phyloP scores from a whole-genome alignment of 1,140 invertebrate species.

The Metopolophium dirhodum region DNA sequence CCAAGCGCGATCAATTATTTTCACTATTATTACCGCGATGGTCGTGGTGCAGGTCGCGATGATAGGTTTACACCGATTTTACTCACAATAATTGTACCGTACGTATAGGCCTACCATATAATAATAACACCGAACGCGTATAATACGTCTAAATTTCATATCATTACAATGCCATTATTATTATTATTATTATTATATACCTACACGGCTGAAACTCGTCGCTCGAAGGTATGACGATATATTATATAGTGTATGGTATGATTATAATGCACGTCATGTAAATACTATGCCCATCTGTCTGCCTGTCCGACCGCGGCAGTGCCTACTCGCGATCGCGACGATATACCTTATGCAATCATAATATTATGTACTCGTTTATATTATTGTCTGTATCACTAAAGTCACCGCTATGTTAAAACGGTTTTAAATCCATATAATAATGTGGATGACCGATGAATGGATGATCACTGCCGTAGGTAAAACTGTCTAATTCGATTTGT shows the following conservation, averaged over 20 bases:
- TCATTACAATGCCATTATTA: background rate
- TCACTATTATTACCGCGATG: background rate
- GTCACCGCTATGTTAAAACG: too few relatives aligned
- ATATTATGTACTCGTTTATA: too few relatives aligned
- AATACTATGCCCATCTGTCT: too few relatives aligned
- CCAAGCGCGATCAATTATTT: background rate
- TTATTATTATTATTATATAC: background rate
- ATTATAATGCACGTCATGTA: background rate
- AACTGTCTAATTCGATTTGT: too few relatives aligned
- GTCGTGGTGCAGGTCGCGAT: background rate
- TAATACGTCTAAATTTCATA: background rate
- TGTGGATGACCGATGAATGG: too few relatives aligned
- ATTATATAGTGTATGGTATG: background rate
- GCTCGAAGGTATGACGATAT: background rate
- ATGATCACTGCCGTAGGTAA: too few relatives aligned
- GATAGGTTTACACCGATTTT: background rate
- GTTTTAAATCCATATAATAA: too few relatives aligned
- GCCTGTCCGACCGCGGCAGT: too few relatives aligned
- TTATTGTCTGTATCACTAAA: too few relatives aligned
- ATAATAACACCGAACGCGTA: background rate
- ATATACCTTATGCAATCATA: too few relatives aligned
- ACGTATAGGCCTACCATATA: background rate
- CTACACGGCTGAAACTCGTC: background rate
- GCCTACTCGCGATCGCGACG: too few relatives aligned
- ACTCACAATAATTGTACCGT: background rate